Evolutionary conservation across 35 echinoderm and acorn worm genomes (phyloP).

Genomic region (Apostichopus californicus): DNA sequence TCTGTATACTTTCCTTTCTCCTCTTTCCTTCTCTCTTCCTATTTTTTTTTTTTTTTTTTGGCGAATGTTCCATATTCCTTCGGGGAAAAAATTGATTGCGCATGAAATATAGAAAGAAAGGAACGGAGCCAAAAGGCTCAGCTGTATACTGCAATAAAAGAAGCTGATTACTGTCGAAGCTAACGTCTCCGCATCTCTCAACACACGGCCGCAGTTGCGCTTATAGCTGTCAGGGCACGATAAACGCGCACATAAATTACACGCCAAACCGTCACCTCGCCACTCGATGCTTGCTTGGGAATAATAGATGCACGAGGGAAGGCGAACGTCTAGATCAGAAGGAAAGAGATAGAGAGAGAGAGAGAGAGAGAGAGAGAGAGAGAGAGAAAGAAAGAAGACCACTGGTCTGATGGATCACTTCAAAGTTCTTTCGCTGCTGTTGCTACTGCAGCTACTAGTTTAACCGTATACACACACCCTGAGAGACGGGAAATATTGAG

Average conservation of each 20-base stretch:
- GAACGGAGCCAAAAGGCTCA: neutral
- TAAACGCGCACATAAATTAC: conserved; percentile 44
- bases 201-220: conserved; percentile 6
- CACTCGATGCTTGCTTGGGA: neutral
- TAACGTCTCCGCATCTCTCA: conserved; percentile 33
- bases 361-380: too few species aligned
- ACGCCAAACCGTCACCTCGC: neutral
- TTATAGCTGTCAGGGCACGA: conserved; percentile 29
- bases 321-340: neutral
- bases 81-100: conserved; percentile 38
- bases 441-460: too few species aligned
- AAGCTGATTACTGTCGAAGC: neutral
- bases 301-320: conserved; percentile 37
- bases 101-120: conserved; percentile 24
- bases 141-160: conserved; percentile 40
- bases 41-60: conserved; percentile 6
- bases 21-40: too few species aligned
- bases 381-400: neutral
- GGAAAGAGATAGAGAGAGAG: too few species aligned
- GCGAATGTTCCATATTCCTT: conserved; percentile 28
- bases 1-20: neutral
- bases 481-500: neutral
- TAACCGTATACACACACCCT: neutral
- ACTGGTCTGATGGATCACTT: conserved; percentile 23
- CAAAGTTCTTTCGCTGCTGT: neutral